Evolutionary conservation across 2,113 vertebrate species (phyloP).

Genomic region (Cariama cristata): DNA sequence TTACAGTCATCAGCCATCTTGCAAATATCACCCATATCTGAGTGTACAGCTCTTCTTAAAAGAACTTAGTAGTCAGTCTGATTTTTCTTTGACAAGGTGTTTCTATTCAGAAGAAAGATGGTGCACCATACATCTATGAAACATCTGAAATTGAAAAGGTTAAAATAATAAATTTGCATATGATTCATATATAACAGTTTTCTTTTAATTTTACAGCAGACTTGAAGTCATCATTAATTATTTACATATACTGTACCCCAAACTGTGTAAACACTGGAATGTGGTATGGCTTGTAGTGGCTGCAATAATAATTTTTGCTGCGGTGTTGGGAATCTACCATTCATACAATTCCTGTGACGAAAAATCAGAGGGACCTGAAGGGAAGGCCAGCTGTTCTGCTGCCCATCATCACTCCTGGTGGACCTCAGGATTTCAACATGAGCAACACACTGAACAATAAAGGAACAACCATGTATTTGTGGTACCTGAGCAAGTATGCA

Average conservation of each 20-base stretch:
- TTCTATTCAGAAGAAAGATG: neutral
- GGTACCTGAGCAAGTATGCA: neutral
- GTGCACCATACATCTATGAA: neutral
- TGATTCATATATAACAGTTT: neutral
- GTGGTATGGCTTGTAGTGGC: slow-evolving; percentile 80
- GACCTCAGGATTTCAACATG: slow-evolving; percentile 77
- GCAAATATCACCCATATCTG: neutral
- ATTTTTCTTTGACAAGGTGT: neutral
- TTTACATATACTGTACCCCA: slow-evolving; percentile 82
- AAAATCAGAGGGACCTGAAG: slow-evolving; percentile 65
- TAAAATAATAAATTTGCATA: neutral
- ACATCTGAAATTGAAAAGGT: neutral
- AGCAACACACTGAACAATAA: slow-evolving; percentile 74
- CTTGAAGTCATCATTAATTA: slow-evolving; percentile 81
- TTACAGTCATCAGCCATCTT: neutral
- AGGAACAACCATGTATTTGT: neutral
- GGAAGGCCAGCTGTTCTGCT: slow-evolving; percentile 76
- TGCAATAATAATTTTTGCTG: slow-evolving; percentile 75
- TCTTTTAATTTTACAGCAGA: slow-evolving; percentile 79
- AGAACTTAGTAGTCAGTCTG: neutral
- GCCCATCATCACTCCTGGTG: slow-evolving; percentile 79
- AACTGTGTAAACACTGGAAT: slow-evolving; percentile 81
- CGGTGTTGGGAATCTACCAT: slow-evolving; percentile 78
- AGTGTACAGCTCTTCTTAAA: neutral
- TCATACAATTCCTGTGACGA: slow-evolving; percentile 78